phyloP scores from a whole-genome alignment of 2,888 invertebrate genomes.

The Sesia apiformis region DNA sequence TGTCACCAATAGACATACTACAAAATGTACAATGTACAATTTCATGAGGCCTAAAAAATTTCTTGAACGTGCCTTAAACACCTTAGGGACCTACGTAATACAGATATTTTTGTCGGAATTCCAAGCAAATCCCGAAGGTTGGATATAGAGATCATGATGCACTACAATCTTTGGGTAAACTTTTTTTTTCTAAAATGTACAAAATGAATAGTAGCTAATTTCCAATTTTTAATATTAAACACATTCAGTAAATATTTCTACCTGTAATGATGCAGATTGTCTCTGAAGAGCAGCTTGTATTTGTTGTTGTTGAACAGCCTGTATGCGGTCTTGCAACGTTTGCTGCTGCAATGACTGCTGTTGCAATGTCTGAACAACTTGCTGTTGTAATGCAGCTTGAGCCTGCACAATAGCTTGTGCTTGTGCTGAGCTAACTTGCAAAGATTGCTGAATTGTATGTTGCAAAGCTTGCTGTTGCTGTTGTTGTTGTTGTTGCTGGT shows the following conservation, averaged over 20 bases:
- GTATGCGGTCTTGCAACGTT: constrained; percentile 59
- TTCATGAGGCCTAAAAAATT: too few species aligned
- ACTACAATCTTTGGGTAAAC: too few species aligned
- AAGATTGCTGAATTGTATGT: constrained; percentile 49
- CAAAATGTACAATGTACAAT: too few species aligned
- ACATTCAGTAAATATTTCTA: constrained; percentile 9
- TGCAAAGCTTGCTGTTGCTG: constrained; percentile 39
- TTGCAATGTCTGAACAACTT: constrained; percentile 60
- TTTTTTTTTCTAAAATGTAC: too few species aligned
- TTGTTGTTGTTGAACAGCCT: constrained; percentile 64
- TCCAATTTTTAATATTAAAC: too few species aligned
- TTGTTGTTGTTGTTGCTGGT: constrained; percentile 30
- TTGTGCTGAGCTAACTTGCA: constrained; percentile 63
- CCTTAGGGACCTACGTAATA: too few species aligned
- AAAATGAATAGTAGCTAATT: too few species aligned
- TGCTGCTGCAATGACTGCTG: constrained; percentile 45
- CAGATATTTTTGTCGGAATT: too few species aligned
- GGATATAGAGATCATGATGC: too few species aligned
- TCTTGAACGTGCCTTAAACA: too few species aligned
- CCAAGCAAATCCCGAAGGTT: too few species aligned
- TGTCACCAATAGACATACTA: too few species aligned
- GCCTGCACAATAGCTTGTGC: constrained; percentile 63
- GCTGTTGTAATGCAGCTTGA: constrained; percentile 60
- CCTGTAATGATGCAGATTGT: constrained; percentile 64
- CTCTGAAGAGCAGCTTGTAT: constrained; percentile 64